phyloP scores from a whole-genome alignment of 2,113 vertebrate species.

The Pelodiscus sinensis region DNA sequence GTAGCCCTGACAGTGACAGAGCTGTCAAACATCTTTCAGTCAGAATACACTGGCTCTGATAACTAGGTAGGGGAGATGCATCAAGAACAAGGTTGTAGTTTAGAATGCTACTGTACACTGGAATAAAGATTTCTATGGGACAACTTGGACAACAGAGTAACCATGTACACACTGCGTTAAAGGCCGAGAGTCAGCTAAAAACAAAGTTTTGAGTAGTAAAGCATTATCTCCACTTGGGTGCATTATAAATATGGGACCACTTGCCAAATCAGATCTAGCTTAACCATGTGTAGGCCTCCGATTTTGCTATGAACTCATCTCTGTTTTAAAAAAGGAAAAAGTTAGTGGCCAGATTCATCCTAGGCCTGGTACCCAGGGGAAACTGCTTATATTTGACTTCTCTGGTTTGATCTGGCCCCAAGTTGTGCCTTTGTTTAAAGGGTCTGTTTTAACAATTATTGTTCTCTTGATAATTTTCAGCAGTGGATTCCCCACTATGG shows the following conservation, averaged over 20 bases:
- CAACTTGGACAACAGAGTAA: background rate
- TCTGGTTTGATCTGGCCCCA: too few relatives aligned
- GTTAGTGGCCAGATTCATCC: too few relatives aligned
- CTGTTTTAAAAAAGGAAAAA: too few relatives aligned
- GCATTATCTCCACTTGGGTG: background rate
- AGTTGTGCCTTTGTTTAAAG: too few relatives aligned
- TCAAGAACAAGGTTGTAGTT: background rate
- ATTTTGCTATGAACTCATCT: background rate
- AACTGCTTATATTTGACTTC: too few relatives aligned
- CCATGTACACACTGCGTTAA: background rate
- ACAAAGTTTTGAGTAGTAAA: background rate
- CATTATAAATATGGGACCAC: too few relatives aligned
- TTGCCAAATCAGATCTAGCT: background rate
- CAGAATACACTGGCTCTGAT: too few relatives aligned
- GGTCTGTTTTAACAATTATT: too few relatives aligned
- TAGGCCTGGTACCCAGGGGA: too few relatives aligned
- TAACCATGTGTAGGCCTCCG: background rate
- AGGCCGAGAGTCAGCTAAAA: too few relatives aligned
- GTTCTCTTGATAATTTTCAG: too few relatives aligned
- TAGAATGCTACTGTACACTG: background rate
- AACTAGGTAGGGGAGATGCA: background rate
- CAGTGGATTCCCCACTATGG: too few relatives aligned
- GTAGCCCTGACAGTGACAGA: background rate
- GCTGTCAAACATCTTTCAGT: background rate
- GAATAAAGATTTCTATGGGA: background rate